Evolutionary conservation across 2,888 invertebrate genomes (phyloP).

Genomic region (Brenthis daphne): DNA sequence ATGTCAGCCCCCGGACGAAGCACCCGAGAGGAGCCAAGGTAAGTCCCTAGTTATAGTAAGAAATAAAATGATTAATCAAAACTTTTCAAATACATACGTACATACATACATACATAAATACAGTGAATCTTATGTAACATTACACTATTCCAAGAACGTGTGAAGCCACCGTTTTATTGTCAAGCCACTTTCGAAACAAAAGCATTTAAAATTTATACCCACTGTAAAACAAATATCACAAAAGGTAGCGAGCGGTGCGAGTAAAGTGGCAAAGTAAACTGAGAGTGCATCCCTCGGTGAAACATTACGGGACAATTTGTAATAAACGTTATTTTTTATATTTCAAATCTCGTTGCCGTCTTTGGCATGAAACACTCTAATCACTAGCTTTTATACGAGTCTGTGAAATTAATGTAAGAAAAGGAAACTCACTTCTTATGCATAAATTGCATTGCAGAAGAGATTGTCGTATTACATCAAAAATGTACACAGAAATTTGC

Average conservation of each 20-base stretch:
- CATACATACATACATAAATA: not conserved
- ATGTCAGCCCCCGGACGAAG: too few species aligned
- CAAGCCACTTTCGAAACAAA: constrained; percentile 8
- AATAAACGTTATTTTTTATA: constrained; percentile 1
- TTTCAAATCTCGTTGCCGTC: too few species aligned
- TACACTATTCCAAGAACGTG: not conserved
- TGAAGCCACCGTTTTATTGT: constrained; percentile 3
- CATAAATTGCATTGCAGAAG: too few species aligned
- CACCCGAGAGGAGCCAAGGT: too few species aligned
- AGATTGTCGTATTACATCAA: too few species aligned
- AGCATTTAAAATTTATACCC: constrained; percentile 18
- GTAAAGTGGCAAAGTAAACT: constrained; percentile 20
- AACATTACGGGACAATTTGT: constrained; percentile 11
- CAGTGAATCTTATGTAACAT: not conserved
- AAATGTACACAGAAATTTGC: too few species aligned
- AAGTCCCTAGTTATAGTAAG: too few species aligned
- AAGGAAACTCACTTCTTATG: too few species aligned
- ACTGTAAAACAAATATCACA: constrained; percentile 25
- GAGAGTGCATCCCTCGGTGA: constrained; percentile 12
- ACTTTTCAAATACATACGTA: not conserved
- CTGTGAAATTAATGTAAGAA: too few species aligned
- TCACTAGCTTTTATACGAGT: too few species aligned
- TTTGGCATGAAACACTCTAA: too few species aligned
- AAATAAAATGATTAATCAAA: too few species aligned
- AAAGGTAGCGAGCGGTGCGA: constrained; percentile 12